Evolutionary conservation across 2,113 vertebrate genomes (phyloP), one percentile per base, ranked within the genome.

Genomic region (Sula dactylatra): DNA sequence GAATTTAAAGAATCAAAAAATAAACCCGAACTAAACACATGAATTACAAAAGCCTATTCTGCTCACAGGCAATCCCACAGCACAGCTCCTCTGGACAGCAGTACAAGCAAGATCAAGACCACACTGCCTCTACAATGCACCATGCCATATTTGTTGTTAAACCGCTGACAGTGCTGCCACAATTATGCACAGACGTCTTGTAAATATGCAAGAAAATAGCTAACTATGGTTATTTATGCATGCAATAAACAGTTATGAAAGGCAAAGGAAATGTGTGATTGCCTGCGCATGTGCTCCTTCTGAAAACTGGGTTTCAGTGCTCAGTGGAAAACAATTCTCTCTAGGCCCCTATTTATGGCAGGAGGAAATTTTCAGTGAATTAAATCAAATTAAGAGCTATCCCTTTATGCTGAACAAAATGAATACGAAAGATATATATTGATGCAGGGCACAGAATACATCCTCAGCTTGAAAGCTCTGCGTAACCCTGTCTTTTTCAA

Each of bases 201-300:
- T 79, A 95, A 95, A 79, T 86, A 93, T 67, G 85, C 91, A 94
- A 95, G 86, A 92, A 95, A 97, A 93, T 6, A 69, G 91, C 94
- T 93, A 96, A 92, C 91, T 76, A 32, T 5, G 66, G 90, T 89
- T 94, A 95, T 97, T 96, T 95, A 88, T 91, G 93, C 70, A 47
- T 81, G 93, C 82, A 83, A 78, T 95, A 91, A 85, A 88, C 87
- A 76, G 85, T 70, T 88, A 74, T 31, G 61, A 93, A 94, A 94
- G 74, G 86, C 88, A 90, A 91, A 94, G 91, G 89, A 91, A 93
- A 88, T n/a, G 81, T 71, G 69, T 82, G 70, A 71, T 89, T 95
- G 94, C 87, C 71, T 71, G 85, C 40, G 62, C 64, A 4, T 29
- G 56, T 71, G 56, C 56, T 92, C 8, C 67, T 76, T 77, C 89